Evolutionary conservation across 1,140 invertebrate species (phyloP).

Genomic region (Liolophura sinensis): DNA sequence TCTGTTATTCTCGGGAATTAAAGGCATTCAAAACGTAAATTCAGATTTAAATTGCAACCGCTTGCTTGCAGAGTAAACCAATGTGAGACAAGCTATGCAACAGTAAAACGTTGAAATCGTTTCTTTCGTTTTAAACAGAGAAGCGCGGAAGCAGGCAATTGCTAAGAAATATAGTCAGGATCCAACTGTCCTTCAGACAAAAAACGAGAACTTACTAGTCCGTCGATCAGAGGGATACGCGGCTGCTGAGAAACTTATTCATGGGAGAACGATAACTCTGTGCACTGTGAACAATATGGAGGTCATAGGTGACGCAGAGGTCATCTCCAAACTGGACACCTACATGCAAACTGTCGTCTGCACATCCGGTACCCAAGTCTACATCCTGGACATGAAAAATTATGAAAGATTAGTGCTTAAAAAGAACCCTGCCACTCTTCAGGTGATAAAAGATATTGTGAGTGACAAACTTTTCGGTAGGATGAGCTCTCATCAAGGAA

Average conservation of each 20-base stretch:
- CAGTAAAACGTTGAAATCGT: too few species aligned
- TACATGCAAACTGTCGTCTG: constrained; percentile 49
- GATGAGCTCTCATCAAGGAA: constrained; percentile 31
- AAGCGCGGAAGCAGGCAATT: constrained; percentile 36
- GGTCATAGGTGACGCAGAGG: constrained; percentile 50
- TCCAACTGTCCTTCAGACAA: constrained; percentile 36
- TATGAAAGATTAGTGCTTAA: constrained; percentile 49
- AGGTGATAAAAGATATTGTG: constrained; percentile 40
- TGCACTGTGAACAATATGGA: constrained; percentile 42
- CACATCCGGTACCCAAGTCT: constrained; percentile 46
- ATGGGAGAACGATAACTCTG: constrained; percentile 34
- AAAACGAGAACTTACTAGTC: constrained; percentile 38
- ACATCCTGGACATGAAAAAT: constrained; percentile 49
- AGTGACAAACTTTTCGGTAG: constrained; percentile 41
- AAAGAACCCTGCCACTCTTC: constrained; percentile 42
- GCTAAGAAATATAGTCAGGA: constrained; percentile 35
- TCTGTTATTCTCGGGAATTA: too few species aligned
- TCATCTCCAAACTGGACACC: constrained; percentile 39
- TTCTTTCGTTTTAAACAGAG: constrained; percentile 24
- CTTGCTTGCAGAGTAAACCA: too few species aligned
- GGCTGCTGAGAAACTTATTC: constrained; percentile 40
- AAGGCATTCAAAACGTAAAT: too few species aligned
- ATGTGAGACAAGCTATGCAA: too few species aligned
- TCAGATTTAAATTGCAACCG: too few species aligned
- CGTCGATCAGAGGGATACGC: constrained; percentile 48